Evolutionary conservation across 2,113 vertebrate species (phyloP).

Genomic region (Austrofundulus limnaeus): DNA sequence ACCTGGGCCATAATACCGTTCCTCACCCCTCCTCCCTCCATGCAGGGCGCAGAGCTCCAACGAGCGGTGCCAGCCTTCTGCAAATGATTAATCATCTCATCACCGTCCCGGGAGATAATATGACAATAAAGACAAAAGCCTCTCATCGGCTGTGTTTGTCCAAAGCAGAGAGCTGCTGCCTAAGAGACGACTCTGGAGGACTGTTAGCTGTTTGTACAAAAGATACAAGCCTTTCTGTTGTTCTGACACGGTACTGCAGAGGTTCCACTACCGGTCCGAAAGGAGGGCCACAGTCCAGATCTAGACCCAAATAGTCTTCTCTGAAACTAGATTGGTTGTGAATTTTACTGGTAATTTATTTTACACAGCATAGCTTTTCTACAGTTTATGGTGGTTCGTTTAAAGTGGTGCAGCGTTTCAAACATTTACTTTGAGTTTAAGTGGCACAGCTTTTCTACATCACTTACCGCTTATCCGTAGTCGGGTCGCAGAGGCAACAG

Average conservation of each 20-base stretch:
- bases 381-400: no score
- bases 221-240: slow-evolving; percentile 15
- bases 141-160: slow-evolving; percentile 51
- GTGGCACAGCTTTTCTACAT: no score
- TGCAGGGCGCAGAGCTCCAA: slow-evolving; percentile 40
- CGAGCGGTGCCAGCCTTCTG: slow-evolving; percentile 41
- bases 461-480: no score
- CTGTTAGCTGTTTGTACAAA: slow-evolving; percentile 42
- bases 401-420: no score
- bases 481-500: no score
- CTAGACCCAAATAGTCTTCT: no score
- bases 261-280: slow-evolving; percentile 26
- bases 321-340: no score
- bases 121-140: slow-evolving; percentile 71
- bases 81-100: slow-evolving; percentile 69
- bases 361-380: no score
- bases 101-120: slow-evolving; percentile 58
- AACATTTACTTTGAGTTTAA: no score
- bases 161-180: slow-evolving; percentile 50
- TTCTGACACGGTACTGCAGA: slow-evolving; percentile 28
- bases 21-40: slow-evolving; percentile 45
- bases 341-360: no score
- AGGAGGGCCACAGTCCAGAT: no score
- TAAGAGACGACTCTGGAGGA: slow-evolving; percentile 41
- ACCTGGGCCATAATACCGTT: slow-evolving; percentile 68